Conservation (phyloP, 2,797 vertebrate genomes). For the Ceryle rudis region DNA sequence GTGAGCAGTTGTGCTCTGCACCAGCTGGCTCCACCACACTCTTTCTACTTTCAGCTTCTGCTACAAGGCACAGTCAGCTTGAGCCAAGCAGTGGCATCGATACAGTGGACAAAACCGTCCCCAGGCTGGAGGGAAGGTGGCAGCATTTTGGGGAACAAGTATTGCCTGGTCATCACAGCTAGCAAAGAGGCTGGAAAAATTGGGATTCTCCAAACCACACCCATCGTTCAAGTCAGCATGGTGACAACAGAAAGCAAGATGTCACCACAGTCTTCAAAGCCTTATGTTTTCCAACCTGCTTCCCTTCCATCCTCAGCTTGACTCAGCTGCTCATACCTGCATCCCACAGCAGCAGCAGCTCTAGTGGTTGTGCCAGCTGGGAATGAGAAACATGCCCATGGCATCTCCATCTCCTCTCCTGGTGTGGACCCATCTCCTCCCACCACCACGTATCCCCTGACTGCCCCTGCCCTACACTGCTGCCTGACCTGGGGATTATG, state of each 20-base stretch:
- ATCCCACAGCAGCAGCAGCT: not conserved
- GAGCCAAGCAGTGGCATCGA: not conserved
- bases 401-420: not conserved
- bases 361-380: not conserved
- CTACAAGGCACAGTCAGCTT: not conserved
- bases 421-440: not conserved
- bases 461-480: not conserved
- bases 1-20: not conserved
- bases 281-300: not conserved
- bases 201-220: not conserved
- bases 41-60: not conserved
- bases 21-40: slow-evolving; percentile 6
- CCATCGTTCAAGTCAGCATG: not conserved
- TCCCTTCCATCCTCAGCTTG: not conserved
- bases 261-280: not conserved
- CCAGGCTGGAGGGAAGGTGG: not conserved
- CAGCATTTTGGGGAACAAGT: not conserved
- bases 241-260: not conserved
- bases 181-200: not conserved
- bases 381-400: not conserved
- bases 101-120: not conserved
- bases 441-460: not conserved
- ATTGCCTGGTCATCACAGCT: not conserved
- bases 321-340: not conserved
- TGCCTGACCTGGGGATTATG: not conserved